phyloP scores from a whole-genome alignment of 2,797 vertebrate genomes.

The Enteromius trimaculatus region DNA sequence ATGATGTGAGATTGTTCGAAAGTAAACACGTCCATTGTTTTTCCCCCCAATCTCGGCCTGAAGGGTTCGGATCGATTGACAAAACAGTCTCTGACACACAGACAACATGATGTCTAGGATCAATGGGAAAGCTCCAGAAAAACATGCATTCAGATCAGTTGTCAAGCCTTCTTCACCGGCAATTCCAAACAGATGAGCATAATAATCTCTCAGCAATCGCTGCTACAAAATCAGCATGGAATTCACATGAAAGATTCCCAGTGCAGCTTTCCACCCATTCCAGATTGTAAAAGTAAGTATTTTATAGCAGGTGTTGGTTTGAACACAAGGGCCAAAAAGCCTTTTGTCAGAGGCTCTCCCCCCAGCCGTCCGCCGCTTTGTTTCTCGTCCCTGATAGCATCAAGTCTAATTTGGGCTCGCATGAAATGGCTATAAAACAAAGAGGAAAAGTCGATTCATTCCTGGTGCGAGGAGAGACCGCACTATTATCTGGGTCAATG shows the following conservation, averaged over 20 bases:
- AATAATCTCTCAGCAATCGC: slow-evolving; percentile 73
- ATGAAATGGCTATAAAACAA: slow-evolving; percentile 54
- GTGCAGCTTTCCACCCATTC: slow-evolving; percentile 68
- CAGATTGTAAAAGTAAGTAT: slow-evolving; percentile 62
- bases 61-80: not conserved
- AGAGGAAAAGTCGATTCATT: slow-evolving; percentile 46
- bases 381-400: slow-evolving; percentile 58
- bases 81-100: not conserved
- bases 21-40: slow-evolving; percentile 43
- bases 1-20: slow-evolving; percentile 40
- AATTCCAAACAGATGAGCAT: slow-evolving; percentile 84
- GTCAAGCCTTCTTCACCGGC: slow-evolving; percentile 64
- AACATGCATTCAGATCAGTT: slow-evolving; percentile 31
- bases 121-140: not conserved
- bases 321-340: slow-evolving; percentile 59
- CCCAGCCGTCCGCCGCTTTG: slow-evolving; percentile 28
- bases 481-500: slow-evolving; percentile 49
- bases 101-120: not conserved
- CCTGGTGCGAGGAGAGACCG: slow-evolving; percentile 46
- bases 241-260: slow-evolving; percentile 72
- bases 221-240: slow-evolving; percentile 72
- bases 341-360: slow-evolving; percentile 49
- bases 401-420: slow-evolving; percentile 56
- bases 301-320: slow-evolving; percentile 70
- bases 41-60: not conserved